Base-by-base conservation (phyloP, 2,888 invertebrate species). In the Bellardia pandia region DNA sequence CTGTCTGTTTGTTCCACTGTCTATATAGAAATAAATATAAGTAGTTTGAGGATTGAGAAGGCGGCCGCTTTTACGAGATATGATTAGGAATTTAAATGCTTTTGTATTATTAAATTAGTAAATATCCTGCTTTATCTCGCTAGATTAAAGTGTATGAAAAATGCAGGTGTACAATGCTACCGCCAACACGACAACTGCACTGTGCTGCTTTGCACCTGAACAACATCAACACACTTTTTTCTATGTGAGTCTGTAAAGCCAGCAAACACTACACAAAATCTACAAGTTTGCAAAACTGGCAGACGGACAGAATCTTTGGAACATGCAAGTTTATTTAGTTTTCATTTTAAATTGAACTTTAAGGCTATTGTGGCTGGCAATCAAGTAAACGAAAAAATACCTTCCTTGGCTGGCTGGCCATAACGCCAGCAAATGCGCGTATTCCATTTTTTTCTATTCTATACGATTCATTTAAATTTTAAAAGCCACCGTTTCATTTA, bases 21-120 rank as follows among this genome's bases (percentile, higher is more conserved):
- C 45, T 68, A 30, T 42, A 37, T 13, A 53, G 53, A 83, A 83
- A 83, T 45, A 77, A 83, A 77, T 71, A 53, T 71, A 82, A 75
- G 75, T 86, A 80, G 75, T 91, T 90, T 88, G 85, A 64, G 75
- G 71, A 77, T 88, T 87, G 78, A 88, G 88, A 86, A 87, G 89
- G 88, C 86, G 86, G 88, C 87, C 74, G 86, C 88, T 90, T 91
- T 88, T 90, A 90, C 89, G 90, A 91, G 92, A 92, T 93, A 91
- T 92, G 93, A 93, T 93, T 93, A 93, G 93, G 92, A 92, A 93
- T 92, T 93, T 93, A 93, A 93, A 93, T 93, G 93, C 93, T 92
- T 93, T 93, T 92, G 92, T 93, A 93, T 93, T 93, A 93, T 93
- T 93, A 93, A 93, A 93, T 93, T 93, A 93, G 93, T 93, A 92